Base-by-base conservation (phyloP, 2,113 vertebrate genomes). In the Genyomyrus donnyi region DNA sequence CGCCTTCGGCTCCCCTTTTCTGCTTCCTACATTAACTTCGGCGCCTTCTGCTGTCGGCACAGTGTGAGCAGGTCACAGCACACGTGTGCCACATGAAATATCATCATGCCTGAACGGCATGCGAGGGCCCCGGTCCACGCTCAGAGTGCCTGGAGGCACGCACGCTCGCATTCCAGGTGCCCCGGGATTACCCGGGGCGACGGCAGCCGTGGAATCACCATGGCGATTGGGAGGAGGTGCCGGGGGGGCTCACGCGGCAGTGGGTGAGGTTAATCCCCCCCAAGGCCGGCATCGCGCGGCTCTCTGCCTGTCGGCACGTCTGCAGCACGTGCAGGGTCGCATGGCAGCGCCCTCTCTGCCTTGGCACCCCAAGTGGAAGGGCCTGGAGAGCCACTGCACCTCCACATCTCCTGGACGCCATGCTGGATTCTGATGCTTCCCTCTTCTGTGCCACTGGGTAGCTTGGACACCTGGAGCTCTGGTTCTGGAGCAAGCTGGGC, bases 191-290 rank as follows among this genome's bases (percentile, higher is more conserved):
- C 52, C 42, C 77, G 86, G 89, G 21, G 77, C 85, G 42, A 15
- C 21, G 88, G 91, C 90, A 91, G 91, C 91, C 93, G 92, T 91
- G 89, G 91, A 90, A 89, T 95, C 95, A 91, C 95, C 95, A 95
- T 94, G 94, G 96, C 89, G 85, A 96, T 95, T 95, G 96, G 74
- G 94, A 53, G 95, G 94, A 91, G 93, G 94, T 95, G 96, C 96
- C 95, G 53, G 96, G 94, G 91, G 94, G 92, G 94, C 95, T 95
- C 95, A 96, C 95, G 42, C 85, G 70, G 89, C 92, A 91, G 91
- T 91, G 91, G 62, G 77, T 87, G 62, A 89, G 93, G 93, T 96
- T 96, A 97, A 97, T 97, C 97, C 96, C 95, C 50, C 95, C 94
- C 94, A 93, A 95, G 95, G 95, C 96, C 96, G 95, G 94, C 95